Conservation (phyloP, 2,797 vertebrate genomes). For the Pangasius sanitwongsei region DNA sequence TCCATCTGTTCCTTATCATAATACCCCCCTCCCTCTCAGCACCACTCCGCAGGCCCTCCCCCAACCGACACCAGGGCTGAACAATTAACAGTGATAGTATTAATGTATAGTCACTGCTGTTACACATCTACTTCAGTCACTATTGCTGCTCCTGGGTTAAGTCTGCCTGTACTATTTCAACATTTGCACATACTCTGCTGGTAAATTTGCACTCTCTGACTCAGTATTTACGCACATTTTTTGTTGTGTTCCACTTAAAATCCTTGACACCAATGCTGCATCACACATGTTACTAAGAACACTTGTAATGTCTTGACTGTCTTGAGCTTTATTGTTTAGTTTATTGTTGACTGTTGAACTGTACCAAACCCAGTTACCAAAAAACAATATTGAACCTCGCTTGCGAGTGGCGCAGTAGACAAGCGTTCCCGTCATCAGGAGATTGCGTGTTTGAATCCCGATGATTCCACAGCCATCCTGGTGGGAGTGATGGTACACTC, state of each 20-base stretch:
- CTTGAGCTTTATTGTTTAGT: neutral
- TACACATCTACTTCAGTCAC: neutral
- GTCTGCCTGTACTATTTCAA: neutral
- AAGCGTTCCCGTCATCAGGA: neutral
- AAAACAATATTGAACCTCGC: neutral
- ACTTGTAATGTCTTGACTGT: neutral
- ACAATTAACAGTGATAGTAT: neutral
- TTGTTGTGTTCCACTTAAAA: neutral
- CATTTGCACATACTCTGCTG: neutral
- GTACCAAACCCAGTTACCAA: neutral
- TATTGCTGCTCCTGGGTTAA: neutral
- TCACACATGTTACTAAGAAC: neutral
- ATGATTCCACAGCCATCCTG: neutral
- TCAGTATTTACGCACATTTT: neutral
- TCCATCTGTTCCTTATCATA: slow-evolving; percentile 25
- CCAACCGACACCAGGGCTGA: neutral
- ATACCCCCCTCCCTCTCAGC: neutral
- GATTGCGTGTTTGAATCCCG: neutral
- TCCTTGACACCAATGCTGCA: neutral
- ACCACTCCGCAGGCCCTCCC: neutral
- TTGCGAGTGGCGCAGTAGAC: neutral
- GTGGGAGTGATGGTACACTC: neutral
- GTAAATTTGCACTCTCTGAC: neutral
- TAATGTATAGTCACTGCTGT: neutral
- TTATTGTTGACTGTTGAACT: neutral